Evolutionary conservation across 2,888 invertebrate genomes (phyloP), one percentile per base, ranked within the genome.

Genomic region (Polylopha cassiicola): DNA sequence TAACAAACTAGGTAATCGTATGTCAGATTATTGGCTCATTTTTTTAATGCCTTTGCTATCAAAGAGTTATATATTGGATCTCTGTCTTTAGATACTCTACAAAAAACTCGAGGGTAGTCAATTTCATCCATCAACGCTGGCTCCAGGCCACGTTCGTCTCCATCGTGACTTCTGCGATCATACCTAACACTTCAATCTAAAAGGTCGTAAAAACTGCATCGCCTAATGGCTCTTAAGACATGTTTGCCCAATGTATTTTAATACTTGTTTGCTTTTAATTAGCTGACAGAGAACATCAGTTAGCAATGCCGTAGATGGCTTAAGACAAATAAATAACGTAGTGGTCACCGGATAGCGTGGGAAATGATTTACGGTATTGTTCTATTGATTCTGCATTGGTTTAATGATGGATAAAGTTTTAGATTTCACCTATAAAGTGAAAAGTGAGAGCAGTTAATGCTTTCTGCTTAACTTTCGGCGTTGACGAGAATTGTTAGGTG

Each of bases 251-350:
- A 64, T 61, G 50, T 64, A 60, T 60, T 66, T 67, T 68, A 27
- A 34, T 41, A 36, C 24, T 65, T 76, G 72, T 79, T 82, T 78
- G 63, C 70, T 79, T 79, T 78, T 82, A 80, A 81, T 81, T 79
- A 78, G 58, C 69, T 68, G 73, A 68, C 72, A 65, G 52, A 45
- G 57, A 53, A 50, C 59, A 61, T 66, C 58, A 60, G 58, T 59
- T 53, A 50, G 31, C 37, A 39, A 32, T 47, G 43, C 66, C 70
- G 48, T 64, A 69, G 57, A 65, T 60, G 64, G 48, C 31, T 46
- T 43, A 61, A 68, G 62, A 68, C 57, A 61, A 67, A 71, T 65
- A 56, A 57, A 22, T 39, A 46, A 26, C 44, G 39, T 14, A 36
- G 28, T 39, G 44, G 58, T 53, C 53, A 46, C 56, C 51, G 55